Base-by-base conservation (phyloP, 2,888 invertebrate genomes). In the Drosophila emarginata region DNA sequence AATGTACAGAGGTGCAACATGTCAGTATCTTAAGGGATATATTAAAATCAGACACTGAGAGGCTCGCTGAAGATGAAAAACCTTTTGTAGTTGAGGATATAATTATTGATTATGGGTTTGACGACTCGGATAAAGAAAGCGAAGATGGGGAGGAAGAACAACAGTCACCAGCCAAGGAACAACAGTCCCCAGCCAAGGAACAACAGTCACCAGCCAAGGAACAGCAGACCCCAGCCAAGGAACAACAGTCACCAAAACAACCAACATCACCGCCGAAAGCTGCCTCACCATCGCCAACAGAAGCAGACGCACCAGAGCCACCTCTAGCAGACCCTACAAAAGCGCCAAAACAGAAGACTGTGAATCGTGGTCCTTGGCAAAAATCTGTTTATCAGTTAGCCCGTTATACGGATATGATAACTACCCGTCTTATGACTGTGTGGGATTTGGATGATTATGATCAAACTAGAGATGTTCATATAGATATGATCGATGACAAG, bases 371-470 rank as follows among this genome's bases (percentile, higher is more conserved):
- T 0, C 62, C 80, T 0, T 82, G 82, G 82, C 82, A 82, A 23
- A 86, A 86, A 61, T 82, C 82, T 0, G 80, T 62, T 7, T 64
- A 74, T 26, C 18, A 70, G 4, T 51, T 82, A 5, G 64, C 59
- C 11, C 61, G 40, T 2, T 79, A 37, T 14, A 69, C 23, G 9
- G 82, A 82, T 21, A 26, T 79, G 12, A 56, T 86, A 1, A 76
- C 76, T 54, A 61, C 59, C 0, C 59, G 73, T 0, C 50, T 82
- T 61, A 56, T 82, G 0, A 72, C 60, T 15, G 61, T 83, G 1
- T 82, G 82, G 82, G 76, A 86, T 7, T 66, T 82, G 12, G 86
- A 82, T 32, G 86, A 82, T 0, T 82, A 67, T 28, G 86, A 82
- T 5, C 36, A 60, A 12, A 64, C 77, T 0, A 75, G 65, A 0